Percentiles rank a stretch among this genome's conserved stretches.
phyloP scores from a whole-genome alignment of 2,888 invertebrate genomes.

The Athrips mouffetella region DNA sequence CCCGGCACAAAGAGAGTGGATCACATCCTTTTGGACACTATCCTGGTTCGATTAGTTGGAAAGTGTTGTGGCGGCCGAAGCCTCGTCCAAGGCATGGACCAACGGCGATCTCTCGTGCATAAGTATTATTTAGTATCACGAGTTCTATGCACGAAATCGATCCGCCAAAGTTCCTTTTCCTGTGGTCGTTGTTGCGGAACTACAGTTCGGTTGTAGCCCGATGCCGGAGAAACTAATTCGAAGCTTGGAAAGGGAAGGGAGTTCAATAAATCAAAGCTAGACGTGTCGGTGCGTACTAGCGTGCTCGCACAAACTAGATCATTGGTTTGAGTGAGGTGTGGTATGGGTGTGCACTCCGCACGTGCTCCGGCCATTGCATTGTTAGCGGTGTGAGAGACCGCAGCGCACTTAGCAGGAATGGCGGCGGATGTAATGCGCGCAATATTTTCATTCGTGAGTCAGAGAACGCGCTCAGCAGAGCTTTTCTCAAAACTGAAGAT shows the following conservation, averaged over 20 bases:
- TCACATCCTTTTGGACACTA: not conserved
- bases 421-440: conserved; percentile 17
- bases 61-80: no score
- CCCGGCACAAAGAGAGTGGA: not conserved
- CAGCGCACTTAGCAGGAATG: conserved; percentile 1
- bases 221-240: not conserved
- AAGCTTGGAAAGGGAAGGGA: not conserved
- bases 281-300: not conserved
- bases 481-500: no score
- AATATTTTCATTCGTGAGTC: conserved; percentile 13
- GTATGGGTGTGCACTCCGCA: no score
- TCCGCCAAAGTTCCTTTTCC: not conserved
- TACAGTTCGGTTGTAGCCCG: not conserved
- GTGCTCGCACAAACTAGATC: conserved; percentile 6
- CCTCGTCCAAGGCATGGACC: no score
- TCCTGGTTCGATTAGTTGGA: not conserved
- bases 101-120: not conserved
- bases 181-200: not conserved
- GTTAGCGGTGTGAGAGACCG: conserved; percentile 9
- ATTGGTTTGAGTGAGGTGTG: no score
- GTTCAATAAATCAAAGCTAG: conserved; percentile 5
- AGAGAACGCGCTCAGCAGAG: no score
- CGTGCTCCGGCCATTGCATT: conserved; percentile 9
- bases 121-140: not conserved
- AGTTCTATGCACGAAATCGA: conserved; percentile 8